phyloP scores from a whole-genome alignment of 35 echinoderm and acorn worm genomes.

The Heliocidaris erythrogramma region DNA sequence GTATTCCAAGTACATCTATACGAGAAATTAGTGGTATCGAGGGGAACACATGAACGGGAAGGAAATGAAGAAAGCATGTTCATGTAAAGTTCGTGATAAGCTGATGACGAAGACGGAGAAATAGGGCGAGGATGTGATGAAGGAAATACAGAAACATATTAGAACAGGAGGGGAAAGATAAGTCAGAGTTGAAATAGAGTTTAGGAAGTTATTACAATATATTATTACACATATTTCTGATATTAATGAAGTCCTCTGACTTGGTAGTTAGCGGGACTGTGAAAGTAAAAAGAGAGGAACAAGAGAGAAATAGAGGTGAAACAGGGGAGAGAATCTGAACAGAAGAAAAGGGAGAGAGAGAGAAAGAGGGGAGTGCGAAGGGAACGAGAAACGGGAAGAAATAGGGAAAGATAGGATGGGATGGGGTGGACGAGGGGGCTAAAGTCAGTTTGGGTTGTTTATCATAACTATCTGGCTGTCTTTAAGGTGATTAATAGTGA shows the following conservation, averaged over 20 bases:
- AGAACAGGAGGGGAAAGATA: not conserved
- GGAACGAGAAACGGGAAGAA: too few species aligned
- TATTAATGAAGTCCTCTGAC: not conserved
- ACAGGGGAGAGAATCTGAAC: not conserved
- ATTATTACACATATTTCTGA: not conserved
- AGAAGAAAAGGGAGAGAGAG: not conserved
- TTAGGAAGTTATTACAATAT: conserved; percentile 5
- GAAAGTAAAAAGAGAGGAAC: not conserved
- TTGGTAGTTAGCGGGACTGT: too few species aligned
- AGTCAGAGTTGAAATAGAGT: not conserved
- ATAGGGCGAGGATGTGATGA: not conserved
- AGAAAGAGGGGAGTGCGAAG: not conserved
- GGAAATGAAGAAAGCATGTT: not conserved
- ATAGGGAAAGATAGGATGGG: too few species aligned
- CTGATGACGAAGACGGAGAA: not conserved
- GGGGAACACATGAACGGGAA: not conserved
- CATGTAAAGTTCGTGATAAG: not conserved
- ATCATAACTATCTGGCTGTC: too few species aligned
- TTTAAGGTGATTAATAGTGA: too few species aligned
- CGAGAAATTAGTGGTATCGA: not conserved
- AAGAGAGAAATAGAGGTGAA: not conserved
- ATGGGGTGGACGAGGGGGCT: too few species aligned
- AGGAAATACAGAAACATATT: not conserved
- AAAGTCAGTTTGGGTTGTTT: too few species aligned
- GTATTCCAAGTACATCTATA: not conserved